Conservation (phyloP, 2,113 vertebrate genomes). For the Hippocampus zosterae region DNA sequence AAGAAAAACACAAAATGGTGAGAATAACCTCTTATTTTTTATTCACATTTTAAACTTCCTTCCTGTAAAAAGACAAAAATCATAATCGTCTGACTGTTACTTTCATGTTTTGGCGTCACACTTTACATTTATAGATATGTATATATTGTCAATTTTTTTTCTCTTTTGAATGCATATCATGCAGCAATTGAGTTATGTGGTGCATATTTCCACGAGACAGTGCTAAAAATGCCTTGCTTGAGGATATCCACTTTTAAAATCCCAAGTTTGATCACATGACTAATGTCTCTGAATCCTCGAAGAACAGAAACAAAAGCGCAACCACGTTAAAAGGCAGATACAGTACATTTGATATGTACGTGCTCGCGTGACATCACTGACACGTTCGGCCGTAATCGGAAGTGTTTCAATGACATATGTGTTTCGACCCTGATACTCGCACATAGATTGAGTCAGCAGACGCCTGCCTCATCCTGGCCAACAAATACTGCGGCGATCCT, state of each 20-base stretch:
- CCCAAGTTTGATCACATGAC: background rate
- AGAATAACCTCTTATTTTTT: too few species aligned
- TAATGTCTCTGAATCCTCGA: background rate
- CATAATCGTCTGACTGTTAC: too few species aligned
- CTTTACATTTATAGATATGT: too few species aligned
- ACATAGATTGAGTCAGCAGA: conserved; percentile 96
- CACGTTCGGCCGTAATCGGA: background rate
- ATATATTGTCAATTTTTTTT: too few species aligned
- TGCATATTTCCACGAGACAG: too few species aligned
- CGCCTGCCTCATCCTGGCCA: conserved; percentile 95
- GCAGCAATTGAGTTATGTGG: too few species aligned
- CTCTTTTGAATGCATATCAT: too few species aligned
- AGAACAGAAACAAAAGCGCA: background rate
- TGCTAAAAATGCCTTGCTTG: background rate
- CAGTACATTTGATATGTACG: background rate
- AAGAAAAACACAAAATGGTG: too few species aligned
- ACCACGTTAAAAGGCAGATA: background rate
- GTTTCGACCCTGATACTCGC: conserved; percentile 2
- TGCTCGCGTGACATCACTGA: background rate
- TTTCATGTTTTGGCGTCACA: too few species aligned
- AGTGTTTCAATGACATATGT: conserved; percentile 2
- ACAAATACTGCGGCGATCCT: conserved; percentile 97
- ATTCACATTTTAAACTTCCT: too few species aligned
- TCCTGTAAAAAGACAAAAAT: too few species aligned
- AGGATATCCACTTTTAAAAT: background rate